These are phyloP conservation scores for Neocrepidodera transversa DNA, from an alignment of 2,888 invertebrate genomes.

Conservation along the genomic window DNA sequence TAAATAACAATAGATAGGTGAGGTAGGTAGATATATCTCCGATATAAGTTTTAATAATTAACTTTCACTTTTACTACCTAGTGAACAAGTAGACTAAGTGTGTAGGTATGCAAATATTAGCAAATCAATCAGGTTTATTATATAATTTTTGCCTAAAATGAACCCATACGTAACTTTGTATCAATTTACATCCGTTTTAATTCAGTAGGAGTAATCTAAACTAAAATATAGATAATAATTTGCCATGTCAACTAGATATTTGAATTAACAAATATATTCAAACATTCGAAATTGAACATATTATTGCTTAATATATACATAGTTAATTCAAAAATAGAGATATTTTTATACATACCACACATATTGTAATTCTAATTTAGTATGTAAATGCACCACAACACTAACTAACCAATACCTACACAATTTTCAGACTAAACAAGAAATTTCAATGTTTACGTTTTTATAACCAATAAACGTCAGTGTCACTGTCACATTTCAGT, in stretches of 20 bases:
- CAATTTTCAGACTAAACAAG: constrained; percentile 28
- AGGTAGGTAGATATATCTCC: constrained; percentile 16
- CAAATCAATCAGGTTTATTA: constrained; percentile 30
- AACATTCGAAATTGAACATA: too few relatives aligned
- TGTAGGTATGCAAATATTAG: constrained; percentile 20
- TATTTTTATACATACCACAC: constrained; percentile 19
- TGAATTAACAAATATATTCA: neutral
- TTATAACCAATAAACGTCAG: constrained; percentile 29
- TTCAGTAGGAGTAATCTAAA: neutral
- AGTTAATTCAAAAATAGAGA: neutral
- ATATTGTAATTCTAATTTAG: constrained; percentile 2
- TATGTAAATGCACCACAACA: neutral
- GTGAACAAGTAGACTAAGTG: constrained; percentile 6
- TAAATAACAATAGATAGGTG: constrained; percentile 23
- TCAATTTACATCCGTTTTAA: too few relatives aligned
- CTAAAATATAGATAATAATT: constrained; percentile 5
- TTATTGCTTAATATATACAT: too few relatives aligned
- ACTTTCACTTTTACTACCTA: constrained; percentile 30
- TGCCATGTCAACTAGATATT: constrained; percentile 15
- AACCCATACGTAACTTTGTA: too few relatives aligned
- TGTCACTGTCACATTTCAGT: neutral
- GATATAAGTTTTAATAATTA: constrained; percentile 15
- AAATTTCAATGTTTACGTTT: constrained; percentile 31
- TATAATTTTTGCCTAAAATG: constrained; percentile 29
- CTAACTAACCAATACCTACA: constrained; percentile 10